Base-by-base conservation (phyloP, 2,888 invertebrate genomes). In the Sesia bembeciformis region DNA sequence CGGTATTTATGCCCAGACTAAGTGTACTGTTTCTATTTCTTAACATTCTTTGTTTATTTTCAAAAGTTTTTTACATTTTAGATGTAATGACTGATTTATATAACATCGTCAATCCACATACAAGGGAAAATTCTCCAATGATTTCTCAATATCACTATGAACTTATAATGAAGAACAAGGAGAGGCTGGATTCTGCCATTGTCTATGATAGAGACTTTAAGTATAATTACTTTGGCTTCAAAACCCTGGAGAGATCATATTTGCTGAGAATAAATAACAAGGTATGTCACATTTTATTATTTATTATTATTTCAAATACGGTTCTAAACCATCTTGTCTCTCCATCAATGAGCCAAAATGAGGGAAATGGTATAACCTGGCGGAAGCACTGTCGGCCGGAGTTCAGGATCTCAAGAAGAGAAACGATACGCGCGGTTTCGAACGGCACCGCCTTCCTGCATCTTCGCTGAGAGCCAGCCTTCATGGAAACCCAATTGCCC, bases 151-250 rank as follows among this genome's bases (percentile, higher is more conserved):
- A 92, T 61, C 94, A 95, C 70, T 93, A 96, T 69, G 91, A 94
- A 41, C 93, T 98, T 52, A 93, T 99, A 6, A 93, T 94, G 88
- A 91, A 94, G 57, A 93, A 99, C 84, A 94, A 97, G n/a, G 96
- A 97, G 68, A 91, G 92, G 59, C 86, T 99, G 53, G 97, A 99
- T 82, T 97, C 98, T 0, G 95, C 97, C 38, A 98, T 99, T 66
- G 96, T 98, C 49, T 98, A 99, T 80, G 98, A 98, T 74, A 92
- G 99, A 65, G 99, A 99, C 83, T 99, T 97, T 80, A 94, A 93
- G 57, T 99, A 98, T 84, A 98, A 97, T 74, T 99, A 97, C 78
- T 99, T 99, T 91, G 99, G 99, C n/a, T 99, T 99, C 74, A 99
- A 98, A 91, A 99, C 99, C 0, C 85, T 99, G 54, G 99, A 99